Evolutionary conservation across 2,113 vertebrate genomes (phyloP).

Genomic region (Panthera tigris): DNA sequence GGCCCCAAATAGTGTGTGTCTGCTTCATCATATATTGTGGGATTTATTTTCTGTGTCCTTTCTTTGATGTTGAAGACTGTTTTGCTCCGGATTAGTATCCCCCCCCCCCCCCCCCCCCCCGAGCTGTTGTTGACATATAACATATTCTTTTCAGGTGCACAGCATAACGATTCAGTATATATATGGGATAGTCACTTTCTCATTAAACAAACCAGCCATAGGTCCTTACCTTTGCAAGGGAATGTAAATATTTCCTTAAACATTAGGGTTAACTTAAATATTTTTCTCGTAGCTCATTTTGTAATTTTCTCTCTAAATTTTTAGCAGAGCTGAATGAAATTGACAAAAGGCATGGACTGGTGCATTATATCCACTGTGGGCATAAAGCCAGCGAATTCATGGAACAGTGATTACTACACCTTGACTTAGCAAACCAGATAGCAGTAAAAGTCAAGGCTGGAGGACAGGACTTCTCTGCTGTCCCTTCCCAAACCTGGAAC

Average conservation of each 20-base stretch:
- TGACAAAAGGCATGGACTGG: neutral
- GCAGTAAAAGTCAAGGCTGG: neutral
- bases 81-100: neutral
- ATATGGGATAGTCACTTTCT: neutral
- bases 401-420: neutral
- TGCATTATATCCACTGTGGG: neutral
- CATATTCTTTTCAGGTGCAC: neutral
- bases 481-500: neutral
- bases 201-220: neutral
- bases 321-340: neutral
- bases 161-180: neutral
- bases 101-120: too few relatives aligned
- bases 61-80: constrained; percentile 13
- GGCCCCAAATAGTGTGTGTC: neutral
- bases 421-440: neutral
- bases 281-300: neutral
- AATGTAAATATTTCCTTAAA: neutral
- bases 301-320: neutral
- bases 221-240: neutral
- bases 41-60: neutral
- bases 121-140: neutral
- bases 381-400: neutral
- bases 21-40: neutral
- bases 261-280: neutral
- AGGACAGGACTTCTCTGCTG: neutral